Percentiles rank a stretch among this genome's conserved stretches.
phyloP scores from a whole-genome alignment of 2,888 invertebrate species.

The Drosophila nr. perissopoda region DNA sequence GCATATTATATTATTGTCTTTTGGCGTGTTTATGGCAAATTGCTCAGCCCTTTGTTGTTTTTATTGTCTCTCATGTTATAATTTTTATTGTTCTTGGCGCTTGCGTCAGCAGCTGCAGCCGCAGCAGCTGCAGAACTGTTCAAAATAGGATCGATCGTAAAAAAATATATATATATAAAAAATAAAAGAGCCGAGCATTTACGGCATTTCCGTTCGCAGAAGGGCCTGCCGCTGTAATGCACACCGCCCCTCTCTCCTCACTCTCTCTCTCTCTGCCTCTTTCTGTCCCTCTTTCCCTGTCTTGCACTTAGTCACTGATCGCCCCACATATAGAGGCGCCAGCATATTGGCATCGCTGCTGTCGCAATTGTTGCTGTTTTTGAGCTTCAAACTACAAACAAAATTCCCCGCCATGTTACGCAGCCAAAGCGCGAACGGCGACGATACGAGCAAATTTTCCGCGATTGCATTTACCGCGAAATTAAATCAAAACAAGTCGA shows the following conservation, averaged over 20 bases:
- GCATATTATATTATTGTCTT: constrained; percentile 62
- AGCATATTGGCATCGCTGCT: constrained; percentile 40
- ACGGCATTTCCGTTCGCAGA: constrained; percentile 66
- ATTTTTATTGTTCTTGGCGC: constrained; percentile 48
- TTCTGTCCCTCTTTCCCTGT: constrained; percentile 1
- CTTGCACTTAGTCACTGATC: constrained; percentile 66
- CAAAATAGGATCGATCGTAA: constrained; percentile 55
- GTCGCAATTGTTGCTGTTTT: constrained; percentile 50
- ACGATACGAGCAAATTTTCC: constrained; percentile 52
- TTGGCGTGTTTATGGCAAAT: constrained; percentile 77
- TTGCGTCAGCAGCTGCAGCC: constrained; percentile 71
- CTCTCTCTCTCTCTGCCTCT: background rate
- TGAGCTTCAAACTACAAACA: constrained; percentile 77
- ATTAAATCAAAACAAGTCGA: constrained; percentile 75
- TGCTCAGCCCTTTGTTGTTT: constrained; percentile 59
- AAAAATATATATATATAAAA: constrained; percentile 20
- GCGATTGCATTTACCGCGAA: constrained; percentile 78
- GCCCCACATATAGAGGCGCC: constrained; percentile 74
- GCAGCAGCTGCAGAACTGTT: constrained; percentile 50
- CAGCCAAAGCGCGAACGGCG: constrained; percentile 44
- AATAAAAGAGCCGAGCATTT: constrained; percentile 35
- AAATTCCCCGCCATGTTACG: constrained; percentile 75
- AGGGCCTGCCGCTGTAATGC: constrained; percentile 38
- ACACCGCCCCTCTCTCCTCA: constrained; percentile 3
- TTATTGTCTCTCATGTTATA: constrained; percentile 22